A percentile compares a stretch with the other conserved stretches of the same genome.
phyloP scores from a whole-genome alignment of 2,113 vertebrate species.

The Mungos mungo region DNA sequence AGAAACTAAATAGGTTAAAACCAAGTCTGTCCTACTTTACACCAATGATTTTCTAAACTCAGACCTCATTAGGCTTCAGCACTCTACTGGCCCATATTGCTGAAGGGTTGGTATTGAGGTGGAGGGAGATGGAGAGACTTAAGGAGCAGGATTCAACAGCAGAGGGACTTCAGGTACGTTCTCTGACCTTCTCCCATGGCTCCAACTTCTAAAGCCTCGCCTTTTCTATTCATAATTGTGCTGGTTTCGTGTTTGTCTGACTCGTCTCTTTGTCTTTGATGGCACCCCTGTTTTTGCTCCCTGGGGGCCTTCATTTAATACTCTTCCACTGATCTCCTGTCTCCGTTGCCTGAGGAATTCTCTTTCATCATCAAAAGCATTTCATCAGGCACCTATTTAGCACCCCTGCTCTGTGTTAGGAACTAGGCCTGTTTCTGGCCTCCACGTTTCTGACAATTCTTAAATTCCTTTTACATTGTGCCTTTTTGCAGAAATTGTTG shows the following conservation, averaged over 20 bases:
- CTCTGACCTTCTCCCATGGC: not conserved
- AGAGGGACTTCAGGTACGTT: not conserved
- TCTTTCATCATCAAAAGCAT: not conserved
- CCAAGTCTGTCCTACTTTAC: not conserved
- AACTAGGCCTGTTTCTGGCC: not conserved
- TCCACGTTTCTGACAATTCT: not conserved
- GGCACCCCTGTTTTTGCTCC: not conserved
- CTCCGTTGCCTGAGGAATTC: not conserved
- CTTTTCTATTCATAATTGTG: not conserved
- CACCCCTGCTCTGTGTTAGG: not conserved
- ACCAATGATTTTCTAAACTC: not conserved
- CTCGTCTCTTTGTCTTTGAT: not conserved
- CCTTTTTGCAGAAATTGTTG: not conserved
- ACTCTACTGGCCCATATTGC: fast-evolving
- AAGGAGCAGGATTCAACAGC: not conserved
- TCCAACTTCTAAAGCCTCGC: not conserved
- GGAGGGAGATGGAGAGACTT: not conserved
- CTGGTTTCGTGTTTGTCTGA: not conserved
- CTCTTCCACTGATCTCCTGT: not conserved
- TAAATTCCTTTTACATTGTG: not conserved
- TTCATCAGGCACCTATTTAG: not conserved
- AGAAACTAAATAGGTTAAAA: not conserved
- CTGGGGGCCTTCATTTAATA: not conserved
- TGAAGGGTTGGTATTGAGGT: not conserved
- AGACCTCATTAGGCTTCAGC: not conserved